Percentiles rank a stretch among this genome's conserved stretches.
These are phyloP conservation scores for Drosophila hamatofila DNA, from an alignment of 2,888 invertebrate genomes.

Conservation along the genomic window DNA sequence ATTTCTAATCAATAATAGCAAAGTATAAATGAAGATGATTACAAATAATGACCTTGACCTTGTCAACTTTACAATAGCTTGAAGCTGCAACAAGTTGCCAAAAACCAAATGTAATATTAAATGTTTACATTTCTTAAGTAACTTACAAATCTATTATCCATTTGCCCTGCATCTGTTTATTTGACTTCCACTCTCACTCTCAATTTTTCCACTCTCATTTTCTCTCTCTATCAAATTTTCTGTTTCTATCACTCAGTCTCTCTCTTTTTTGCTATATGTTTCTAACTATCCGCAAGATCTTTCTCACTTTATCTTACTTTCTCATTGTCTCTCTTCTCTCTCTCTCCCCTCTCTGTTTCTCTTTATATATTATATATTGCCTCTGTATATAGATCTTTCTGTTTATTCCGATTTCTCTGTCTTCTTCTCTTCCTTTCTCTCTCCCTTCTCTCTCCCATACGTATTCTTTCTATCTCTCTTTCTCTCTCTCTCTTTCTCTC, in stretches of 20 bases:
- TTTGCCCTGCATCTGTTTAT: not conserved
- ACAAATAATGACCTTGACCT: conserved; percentile 6
- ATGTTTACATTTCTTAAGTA: not conserved
- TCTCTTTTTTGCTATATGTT: not conserved
- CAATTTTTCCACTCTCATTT: not conserved
- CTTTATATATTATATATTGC: no score
- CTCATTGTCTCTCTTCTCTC: not conserved
- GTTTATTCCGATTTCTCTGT: no score
- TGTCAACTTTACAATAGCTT: not conserved
- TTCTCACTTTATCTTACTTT: not conserved
- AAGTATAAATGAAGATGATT: not conserved
- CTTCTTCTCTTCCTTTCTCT: not conserved
- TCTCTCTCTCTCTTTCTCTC: not conserved
- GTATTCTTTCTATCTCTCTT: not conserved
- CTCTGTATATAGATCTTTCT: no score
- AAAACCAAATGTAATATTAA: not conserved
- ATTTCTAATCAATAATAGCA: not conserved
- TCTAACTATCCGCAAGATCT: no score
- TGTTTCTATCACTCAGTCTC: not conserved
- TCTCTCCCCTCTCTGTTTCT: no score
- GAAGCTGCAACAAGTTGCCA: not conserved
- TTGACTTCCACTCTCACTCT: not conserved
- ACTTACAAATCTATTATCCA: not conserved
- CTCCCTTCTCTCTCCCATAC: not conserved
- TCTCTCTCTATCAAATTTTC: not conserved